phyloP scores from a whole-genome alignment of 1,140 invertebrate genomes.

The Paraescarpia echinospica region DNA sequence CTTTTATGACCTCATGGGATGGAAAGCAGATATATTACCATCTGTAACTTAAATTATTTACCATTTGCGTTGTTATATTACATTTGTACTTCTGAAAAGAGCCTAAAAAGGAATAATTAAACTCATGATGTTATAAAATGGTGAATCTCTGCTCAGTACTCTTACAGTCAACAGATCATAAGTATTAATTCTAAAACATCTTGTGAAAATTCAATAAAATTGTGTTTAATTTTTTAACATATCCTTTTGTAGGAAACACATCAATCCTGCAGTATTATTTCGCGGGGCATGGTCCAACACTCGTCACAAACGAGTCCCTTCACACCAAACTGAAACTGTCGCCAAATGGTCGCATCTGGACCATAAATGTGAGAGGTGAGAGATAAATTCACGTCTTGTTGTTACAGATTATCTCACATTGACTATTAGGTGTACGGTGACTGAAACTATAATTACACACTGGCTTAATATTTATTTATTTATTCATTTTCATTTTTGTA shows the following conservation, averaged over 20 bases:
- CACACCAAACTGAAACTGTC: constrained; percentile 20
- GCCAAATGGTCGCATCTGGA: constrained; percentile 20
- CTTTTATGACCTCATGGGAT: constrained; percentile 9
- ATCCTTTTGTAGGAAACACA: constrained; percentile 21
- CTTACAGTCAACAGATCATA: background rate
- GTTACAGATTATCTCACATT: background rate
- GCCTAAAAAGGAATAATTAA: background rate
- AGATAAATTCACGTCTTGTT: background rate
- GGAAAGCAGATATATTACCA: constrained; percentile 6
- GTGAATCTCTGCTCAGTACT: background rate
- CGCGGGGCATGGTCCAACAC: constrained; percentile 18
- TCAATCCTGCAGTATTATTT: constrained; percentile 29
- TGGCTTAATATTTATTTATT: background rate
- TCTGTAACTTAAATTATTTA: background rate
- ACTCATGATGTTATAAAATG: background rate
- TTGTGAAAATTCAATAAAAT: background rate
- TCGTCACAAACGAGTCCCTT: constrained; percentile 27
- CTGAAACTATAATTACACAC: background rate
- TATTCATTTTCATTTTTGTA: too few relatives aligned
- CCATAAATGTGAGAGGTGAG: constrained; percentile 27
- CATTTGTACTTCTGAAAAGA: background rate
- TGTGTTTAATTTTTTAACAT: background rate
- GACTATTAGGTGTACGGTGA: background rate
- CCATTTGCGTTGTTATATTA: background rate
- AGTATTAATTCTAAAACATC: background rate